These are phyloP conservation scores for Ostrea denselamellosa DNA, from an alignment of 1,140 invertebrate species.

Conservation along the genomic window DNA sequence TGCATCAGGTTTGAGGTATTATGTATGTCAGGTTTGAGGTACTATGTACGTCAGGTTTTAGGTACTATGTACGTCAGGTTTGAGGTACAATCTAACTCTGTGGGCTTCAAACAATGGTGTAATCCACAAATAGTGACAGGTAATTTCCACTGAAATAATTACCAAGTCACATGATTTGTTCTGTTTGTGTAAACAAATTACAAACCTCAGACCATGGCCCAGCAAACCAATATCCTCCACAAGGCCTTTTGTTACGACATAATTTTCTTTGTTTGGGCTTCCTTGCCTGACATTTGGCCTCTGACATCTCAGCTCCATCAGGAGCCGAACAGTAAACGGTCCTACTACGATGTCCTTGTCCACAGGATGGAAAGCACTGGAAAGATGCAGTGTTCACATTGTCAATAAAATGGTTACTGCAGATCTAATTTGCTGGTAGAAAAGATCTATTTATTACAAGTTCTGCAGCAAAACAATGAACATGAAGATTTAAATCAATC, in stretches of 20 bases:
- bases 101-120: no score
- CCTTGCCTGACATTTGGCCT: conserved; percentile 62
- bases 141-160: not conserved
- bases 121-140: no score
- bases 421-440: no score
- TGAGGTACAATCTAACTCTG: no score
- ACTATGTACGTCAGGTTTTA: no score
- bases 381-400: conserved; percentile 6
- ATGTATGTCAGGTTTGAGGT: no score
- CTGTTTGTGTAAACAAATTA: not conserved
- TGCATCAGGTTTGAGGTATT: no score
- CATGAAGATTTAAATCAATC: no score
- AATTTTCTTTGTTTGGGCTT: conserved; percentile 68
- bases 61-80: no score
- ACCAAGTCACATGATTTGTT: not conserved
- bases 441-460: no score
- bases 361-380: conserved; percentile 84
- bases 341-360: conserved; percentile 83
- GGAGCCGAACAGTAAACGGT: conserved; percentile 77
- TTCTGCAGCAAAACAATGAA: no score
- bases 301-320: conserved; percentile 64
- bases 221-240: conserved; percentile 76
- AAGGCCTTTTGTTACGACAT: conserved; percentile 70
- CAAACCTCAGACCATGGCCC: conserved; percentile 75
- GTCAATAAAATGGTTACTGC: not conserved